These are phyloP conservation scores for Lindbergichthys nudifrons DNA, from an alignment of 2,797 vertebrate species.

Conservation along the genomic window DNA sequence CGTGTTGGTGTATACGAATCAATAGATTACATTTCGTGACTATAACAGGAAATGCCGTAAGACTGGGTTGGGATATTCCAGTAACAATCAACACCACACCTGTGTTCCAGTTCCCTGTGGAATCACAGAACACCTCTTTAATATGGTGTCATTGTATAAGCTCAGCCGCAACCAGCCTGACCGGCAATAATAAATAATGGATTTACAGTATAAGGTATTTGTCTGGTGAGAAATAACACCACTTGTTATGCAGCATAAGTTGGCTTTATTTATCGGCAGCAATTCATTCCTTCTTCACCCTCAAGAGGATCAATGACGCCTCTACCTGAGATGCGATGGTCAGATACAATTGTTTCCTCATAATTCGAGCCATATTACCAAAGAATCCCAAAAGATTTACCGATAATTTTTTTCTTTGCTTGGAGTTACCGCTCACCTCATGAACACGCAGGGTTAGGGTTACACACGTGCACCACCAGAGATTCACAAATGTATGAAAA, in stretches of 20 bases:
- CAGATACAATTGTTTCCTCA: conserved; percentile 2
- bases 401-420: background rate
- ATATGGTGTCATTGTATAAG: conserved; percentile 11
- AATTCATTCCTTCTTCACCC: background rate
- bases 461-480: background rate
- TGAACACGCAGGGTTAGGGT: background rate
- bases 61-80: background rate
- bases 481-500: background rate
- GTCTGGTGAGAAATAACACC: conserved; percentile 39
- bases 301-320: conserved; percentile 27
- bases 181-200: background rate
- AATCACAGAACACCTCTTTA: background rate
- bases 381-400: background rate
- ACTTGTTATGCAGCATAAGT: conserved; percentile 3
- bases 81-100: background rate
- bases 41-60: too few species aligned
- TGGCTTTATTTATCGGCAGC: background rate
- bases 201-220: conserved; percentile 28
- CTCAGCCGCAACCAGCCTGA: background rate
- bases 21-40: too few species aligned
- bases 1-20: too few species aligned
- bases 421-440: background rate
- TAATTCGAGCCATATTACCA: background rate
- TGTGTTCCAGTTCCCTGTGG: background rate
- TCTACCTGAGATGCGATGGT: background rate